Base-by-base conservation (phyloP, 2,113 vertebrate genomes). In the Marmota monax region DNA sequence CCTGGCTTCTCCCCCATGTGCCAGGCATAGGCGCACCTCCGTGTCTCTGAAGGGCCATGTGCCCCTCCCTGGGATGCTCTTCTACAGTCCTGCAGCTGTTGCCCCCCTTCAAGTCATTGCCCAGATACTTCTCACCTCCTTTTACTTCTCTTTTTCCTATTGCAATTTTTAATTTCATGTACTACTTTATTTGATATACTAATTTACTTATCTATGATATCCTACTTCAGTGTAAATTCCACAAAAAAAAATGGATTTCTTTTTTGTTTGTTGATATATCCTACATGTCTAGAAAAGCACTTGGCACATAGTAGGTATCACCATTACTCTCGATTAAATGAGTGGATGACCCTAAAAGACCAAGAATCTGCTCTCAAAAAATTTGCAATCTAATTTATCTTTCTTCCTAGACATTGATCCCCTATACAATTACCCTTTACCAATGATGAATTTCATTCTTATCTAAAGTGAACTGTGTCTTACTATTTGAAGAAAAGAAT, bases 41-140 rank as follows among this genome's bases (percentile, higher is more conserved):
- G 2, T 1, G 20, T 2, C 27, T 77, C 34, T 45, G 5, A 22
- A 4, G 18, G 0, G 20, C 4, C 4, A 3, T 45, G 8, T 42
- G 70, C 51, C 51, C 72, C n/a, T 42, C 42, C 22, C 25, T 11
- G 39, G 73, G 61, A 37, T 29, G 74, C 34, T 80, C 70, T 79
- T 63, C 51, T n/a, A 14, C 34, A 27, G 22, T n/a, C 5, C 0
- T 2, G 0, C 13, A 32, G 67, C 32, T 22, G 2, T 20, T 53
- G 23, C 1, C 13, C 14, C 48, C 29, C 70, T 48, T 58, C 7
- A 53, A 45, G 63, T 39, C 92, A 23, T 25, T 34, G 4, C n/a
- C n/a, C 32, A 23, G 25, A n/a, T 0, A 11, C 16, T 37, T 39
- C 79, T 13, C 76, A n/a, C 10, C 86, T 51, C 20, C 61, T 8